Evolutionary conservation across 2,888 invertebrate genomes (phyloP).

Genomic region (Dryococelus australis): DNA sequence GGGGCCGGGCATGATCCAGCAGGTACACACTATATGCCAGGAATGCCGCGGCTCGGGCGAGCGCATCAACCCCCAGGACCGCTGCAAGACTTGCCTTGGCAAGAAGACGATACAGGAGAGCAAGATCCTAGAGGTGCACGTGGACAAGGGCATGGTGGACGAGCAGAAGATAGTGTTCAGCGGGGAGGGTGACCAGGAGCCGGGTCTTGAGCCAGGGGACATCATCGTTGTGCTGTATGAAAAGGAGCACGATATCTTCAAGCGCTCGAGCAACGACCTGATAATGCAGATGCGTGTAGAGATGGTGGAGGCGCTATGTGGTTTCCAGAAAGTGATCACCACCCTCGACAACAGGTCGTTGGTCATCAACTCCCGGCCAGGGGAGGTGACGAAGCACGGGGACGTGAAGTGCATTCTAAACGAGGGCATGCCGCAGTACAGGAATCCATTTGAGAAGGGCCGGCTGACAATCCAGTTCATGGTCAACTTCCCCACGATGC

Average conservation of each 20-base stretch:
- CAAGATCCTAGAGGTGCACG: constrained; percentile 93
- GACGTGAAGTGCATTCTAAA: constrained; percentile 87
- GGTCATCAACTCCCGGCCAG: constrained; percentile 80
- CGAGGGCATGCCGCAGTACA: constrained; percentile 97
- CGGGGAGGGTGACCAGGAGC: constrained; percentile 97
- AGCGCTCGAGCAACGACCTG: constrained; percentile 76
- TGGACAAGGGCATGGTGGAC: constrained; percentile 95
- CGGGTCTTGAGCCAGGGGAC: constrained; percentile 92
- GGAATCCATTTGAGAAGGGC: constrained; percentile 92
- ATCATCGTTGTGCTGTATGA: constrained; percentile 95
- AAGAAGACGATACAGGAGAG: constrained; percentile 89
- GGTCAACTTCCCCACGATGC: constrained; percentile 83
- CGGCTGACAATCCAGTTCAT: constrained; percentile 90
- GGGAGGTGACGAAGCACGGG: constrained; percentile 87
- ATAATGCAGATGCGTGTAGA: constrained; percentile 81
- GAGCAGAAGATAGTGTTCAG: constrained; percentile 93
- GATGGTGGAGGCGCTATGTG: constrained; percentile 93
- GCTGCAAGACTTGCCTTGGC: constrained; percentile 93
- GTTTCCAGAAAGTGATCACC: constrained; percentile 88
- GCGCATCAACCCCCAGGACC: constrained; percentile 85
- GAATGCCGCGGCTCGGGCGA: constrained; percentile 90
- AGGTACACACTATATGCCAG: constrained; percentile 86
- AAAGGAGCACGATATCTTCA: constrained; percentile 83
- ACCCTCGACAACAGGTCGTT: constrained; percentile 92
- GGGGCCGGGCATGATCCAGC: constrained; percentile 84